Evolutionary conservation across 2,797 vertebrate species (phyloP), one percentile per base, ranked within the genome.

Genomic region (Notamacropus eugenii): DNA sequence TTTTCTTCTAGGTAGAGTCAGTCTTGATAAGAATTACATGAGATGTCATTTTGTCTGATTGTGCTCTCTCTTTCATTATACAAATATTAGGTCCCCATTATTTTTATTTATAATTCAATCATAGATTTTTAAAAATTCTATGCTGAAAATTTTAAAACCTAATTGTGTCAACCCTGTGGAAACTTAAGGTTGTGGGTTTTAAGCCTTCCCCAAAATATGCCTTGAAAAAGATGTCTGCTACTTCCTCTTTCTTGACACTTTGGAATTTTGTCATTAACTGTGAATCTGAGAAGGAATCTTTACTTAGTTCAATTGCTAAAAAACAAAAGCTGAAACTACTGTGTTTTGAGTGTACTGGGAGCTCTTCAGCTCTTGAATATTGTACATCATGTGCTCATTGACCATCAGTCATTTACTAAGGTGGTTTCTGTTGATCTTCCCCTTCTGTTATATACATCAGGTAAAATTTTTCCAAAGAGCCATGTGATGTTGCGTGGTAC

Each of bases 401-500:
- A 82, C 54, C 95, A 96, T 94, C 94, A 96, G 93, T 96, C 90
- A 95, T 95, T 93, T 91, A 96, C 54, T 96, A 96, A 97, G 98
- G 12, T 97, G 96, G 90, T 52, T 97, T 98, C 96, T 98, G 94
- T 54, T 19, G 94, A 93, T 97, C 96, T 97, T 97, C 91, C 94
- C 55, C 91, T 57, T n/a, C 93, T 96, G 52, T 52, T 52, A 94
- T 96, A 92, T 94, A 90, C 96, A 93, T 97, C 97, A 98, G 97
- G 97, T 97, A 94, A 98, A 94, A 93, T 90, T 96, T 95, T 97
- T 98, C 96, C 98, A 96, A 97, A 96, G 94, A 98, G 93, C 98
- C 97, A 95, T 92, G 74, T 96, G 58, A 94, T 95, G 57, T 94
- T 91, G 91, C 97, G 62, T 97, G 82, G 93, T 95, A 96, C 94